Evolutionary conservation across 2,113 vertebrate species (phyloP).

Genomic region (Proterorhinus semilunaris): DNA sequence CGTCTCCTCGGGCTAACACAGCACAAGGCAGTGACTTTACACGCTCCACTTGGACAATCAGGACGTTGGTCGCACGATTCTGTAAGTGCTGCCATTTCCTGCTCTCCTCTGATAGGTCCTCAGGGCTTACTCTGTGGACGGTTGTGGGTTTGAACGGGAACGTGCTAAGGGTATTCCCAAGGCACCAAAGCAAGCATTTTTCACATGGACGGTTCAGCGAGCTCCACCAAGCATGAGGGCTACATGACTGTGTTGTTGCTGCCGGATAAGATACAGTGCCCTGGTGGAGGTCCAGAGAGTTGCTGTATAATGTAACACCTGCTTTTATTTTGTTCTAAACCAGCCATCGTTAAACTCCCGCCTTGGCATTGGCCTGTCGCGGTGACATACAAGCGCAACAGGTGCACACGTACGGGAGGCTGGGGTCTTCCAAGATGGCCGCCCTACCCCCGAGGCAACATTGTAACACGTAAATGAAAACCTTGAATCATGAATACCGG

Average conservation of each 20-base stretch:
- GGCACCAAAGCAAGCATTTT: constrained; percentile 46
- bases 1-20: constrained; percentile 14
- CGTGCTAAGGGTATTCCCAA: constrained; percentile 39
- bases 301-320: too few species aligned
- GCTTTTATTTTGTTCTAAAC: too few species aligned
- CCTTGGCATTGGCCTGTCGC: constrained; percentile 53
- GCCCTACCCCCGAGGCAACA: constrained; percentile 23
- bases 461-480: constrained; percentile 63
- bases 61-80: constrained; percentile 59
- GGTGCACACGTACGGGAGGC: constrained; percentile 26
- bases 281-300: too few species aligned
- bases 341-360: constrained; percentile 28
- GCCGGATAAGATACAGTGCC: too few species aligned
- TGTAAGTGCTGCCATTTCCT: constrained; percentile 79
- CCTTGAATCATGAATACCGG: constrained; percentile 69
- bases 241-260: too few species aligned
- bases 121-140: constrained; percentile 31
- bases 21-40: constrained; percentile 60
- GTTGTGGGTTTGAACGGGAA: constrained; percentile 38
- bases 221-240: constrained; percentile 13
- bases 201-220: constrained; percentile 40
- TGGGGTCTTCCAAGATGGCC: constrained; percentile 39
- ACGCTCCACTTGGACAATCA: constrained; percentile 65
- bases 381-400: constrained; percentile 56
- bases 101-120: constrained; percentile 41